Evolutionary conservation across 2,113 vertebrate species (phyloP).

Genomic region (Polypterus bichir): DNA sequence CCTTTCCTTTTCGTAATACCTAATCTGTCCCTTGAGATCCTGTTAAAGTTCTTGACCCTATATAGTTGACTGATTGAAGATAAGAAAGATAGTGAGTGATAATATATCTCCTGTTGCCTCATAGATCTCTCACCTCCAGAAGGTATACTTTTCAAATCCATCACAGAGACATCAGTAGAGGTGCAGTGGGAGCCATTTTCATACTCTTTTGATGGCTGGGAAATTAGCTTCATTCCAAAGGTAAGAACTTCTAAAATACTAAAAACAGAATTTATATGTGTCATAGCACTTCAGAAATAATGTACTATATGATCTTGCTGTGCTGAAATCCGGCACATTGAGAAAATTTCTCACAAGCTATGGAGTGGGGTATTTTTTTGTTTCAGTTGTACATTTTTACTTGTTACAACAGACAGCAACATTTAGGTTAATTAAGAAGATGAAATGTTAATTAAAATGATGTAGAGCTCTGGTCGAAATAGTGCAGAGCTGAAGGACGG

Average conservation of each 20-base stretch:
- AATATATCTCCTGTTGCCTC: slow-evolving; percentile 45
- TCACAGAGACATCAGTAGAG: slow-evolving; percentile 86
- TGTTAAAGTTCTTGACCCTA: not conserved
- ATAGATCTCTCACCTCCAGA: slow-evolving; percentile 80
- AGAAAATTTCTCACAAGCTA: too few relatives aligned
- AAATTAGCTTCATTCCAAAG: slow-evolving; percentile 98
- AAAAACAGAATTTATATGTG: not conserved
- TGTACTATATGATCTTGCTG: too few relatives aligned
- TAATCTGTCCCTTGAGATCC: too few relatives aligned
- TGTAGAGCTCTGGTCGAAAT: not conserved
- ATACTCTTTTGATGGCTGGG: slow-evolving; percentile 89
- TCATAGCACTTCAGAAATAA: too few relatives aligned
- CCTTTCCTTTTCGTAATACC: too few relatives aligned
- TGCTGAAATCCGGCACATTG: too few relatives aligned
- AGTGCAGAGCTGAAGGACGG: not conserved
- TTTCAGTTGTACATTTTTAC: too few relatives aligned
- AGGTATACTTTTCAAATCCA: slow-evolving; percentile 84
- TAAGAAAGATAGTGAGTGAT: slow-evolving; percentile 27
- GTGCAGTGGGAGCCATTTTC: slow-evolving; percentile 90
- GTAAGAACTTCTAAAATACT: slow-evolving; percentile 37
- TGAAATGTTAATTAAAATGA: not conserved
- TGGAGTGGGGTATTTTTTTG: too few relatives aligned
- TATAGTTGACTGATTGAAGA: slow-evolving; percentile 33
- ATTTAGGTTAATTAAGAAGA: too few relatives aligned
- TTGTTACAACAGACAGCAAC: too few relatives aligned